Conservation (phyloP, 2,113 vertebrate species). For the Oriolus oriolus region DNA sequence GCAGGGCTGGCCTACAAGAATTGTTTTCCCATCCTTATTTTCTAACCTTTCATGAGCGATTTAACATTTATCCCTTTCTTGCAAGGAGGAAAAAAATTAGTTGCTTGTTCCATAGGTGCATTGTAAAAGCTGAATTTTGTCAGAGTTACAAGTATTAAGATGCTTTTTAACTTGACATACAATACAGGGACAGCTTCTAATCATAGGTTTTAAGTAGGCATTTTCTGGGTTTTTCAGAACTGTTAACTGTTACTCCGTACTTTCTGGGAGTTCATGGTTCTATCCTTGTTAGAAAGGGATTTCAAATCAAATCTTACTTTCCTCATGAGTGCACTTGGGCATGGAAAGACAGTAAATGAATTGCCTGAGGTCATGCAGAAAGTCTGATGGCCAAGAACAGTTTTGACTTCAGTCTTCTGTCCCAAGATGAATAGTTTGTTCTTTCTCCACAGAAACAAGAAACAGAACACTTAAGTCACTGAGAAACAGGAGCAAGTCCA, state of each 20-base stretch:
- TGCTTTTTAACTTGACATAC: not conserved
- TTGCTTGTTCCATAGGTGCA: not conserved
- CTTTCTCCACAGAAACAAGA: not conserved
- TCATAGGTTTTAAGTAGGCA: not conserved
- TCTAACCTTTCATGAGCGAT: not conserved
- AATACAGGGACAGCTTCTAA: not conserved
- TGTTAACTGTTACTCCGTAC: not conserved
- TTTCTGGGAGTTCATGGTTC: not conserved
- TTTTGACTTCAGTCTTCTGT: not conserved
- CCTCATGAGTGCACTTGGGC: not conserved
- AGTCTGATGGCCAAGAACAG: not conserved
- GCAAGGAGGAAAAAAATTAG: not conserved
- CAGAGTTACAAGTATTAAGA: not conserved
- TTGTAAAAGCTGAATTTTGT: not conserved
- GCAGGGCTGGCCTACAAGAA: not conserved
- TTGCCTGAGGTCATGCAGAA: not conserved
- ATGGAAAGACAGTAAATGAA: not conserved
- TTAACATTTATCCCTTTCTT: not conserved
- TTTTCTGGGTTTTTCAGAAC: not conserved
- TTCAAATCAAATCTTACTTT: not conserved
- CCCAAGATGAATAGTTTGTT: not conserved
- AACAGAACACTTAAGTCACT: not conserved
- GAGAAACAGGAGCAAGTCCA: not conserved
- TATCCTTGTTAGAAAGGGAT: not conserved
- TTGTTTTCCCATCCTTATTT: not conserved